These are phyloP conservation scores for Drosophila seguyi DNA, from an alignment of 1,140 invertebrate species.

Conservation along the genomic window DNA sequence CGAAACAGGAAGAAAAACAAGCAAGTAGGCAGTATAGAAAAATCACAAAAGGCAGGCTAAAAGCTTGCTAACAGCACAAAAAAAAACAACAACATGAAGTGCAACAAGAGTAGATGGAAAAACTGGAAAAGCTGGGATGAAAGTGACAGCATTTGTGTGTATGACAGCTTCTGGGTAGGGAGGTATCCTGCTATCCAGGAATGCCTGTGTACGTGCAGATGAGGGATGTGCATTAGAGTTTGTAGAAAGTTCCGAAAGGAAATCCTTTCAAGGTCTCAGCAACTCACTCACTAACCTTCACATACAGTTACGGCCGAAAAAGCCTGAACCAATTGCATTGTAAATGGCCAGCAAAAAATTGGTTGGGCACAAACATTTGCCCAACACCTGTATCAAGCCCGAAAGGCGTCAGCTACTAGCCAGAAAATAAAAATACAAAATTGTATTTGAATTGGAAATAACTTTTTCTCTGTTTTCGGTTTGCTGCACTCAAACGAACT, in stretches of 20 bases:
- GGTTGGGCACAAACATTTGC: neutral
- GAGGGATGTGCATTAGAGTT: conserved; percentile 33
- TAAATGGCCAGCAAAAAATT: conserved; percentile 4
- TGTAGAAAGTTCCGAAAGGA: conserved; percentile 7
- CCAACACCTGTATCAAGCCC: conserved; percentile 9
- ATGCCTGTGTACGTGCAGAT: conserved; percentile 18
- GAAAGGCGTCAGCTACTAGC: neutral
- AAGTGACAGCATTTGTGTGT: conserved; percentile 32
- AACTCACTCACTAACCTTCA: conserved; percentile 2
- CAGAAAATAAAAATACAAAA: conserved; percentile 1
- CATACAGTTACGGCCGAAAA: neutral
- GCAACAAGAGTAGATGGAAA: conserved; percentile 20
- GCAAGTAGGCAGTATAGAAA: conserved; percentile 33
- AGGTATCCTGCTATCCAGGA: neutral
- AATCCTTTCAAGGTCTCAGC: conserved; percentile 20
- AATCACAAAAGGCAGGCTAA: conserved; percentile 57
- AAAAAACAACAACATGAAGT: neutral
- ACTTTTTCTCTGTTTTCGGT: conserved; percentile 2
- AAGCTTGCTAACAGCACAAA: conserved; percentile 51
- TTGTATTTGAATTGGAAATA: conserved; percentile 27
- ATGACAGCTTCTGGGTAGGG: conserved; percentile 13
- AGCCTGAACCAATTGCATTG: neutral
- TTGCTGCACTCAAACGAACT: conserved; percentile 15
- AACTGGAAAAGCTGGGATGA: conserved; percentile 3
- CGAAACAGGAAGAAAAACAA: conserved; percentile 29